phyloP scores from a whole-genome alignment of 2,113 vertebrate species.

The Hiodon alosoides region DNA sequence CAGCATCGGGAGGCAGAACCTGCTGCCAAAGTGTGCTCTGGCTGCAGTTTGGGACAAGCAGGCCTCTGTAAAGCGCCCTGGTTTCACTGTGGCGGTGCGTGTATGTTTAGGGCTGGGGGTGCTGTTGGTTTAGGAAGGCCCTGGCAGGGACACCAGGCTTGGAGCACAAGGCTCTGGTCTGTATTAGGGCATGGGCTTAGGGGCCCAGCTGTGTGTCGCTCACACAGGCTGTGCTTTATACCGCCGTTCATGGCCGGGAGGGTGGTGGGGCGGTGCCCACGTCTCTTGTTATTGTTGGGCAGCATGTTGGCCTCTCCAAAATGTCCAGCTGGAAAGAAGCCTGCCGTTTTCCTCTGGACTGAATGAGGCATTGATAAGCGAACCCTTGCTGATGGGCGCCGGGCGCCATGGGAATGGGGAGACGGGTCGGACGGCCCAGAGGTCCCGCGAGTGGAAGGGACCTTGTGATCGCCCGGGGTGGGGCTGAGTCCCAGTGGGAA shows the following conservation, averaged over 20 bases:
- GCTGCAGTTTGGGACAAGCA: not conserved
- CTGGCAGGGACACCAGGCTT: no score
- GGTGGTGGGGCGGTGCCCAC: not conserved
- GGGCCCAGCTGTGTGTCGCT: conserved; percentile 8
- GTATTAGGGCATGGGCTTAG: conserved; percentile 5
- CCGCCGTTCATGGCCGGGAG: not conserved
- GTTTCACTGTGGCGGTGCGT: not conserved
- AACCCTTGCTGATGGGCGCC: not conserved
- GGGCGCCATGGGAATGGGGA: not conserved
- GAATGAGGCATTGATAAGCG: conserved; percentile 14
- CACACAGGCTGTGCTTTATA: conserved; percentile 8
- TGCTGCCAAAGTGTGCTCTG: no score
- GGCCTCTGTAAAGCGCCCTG: no score
- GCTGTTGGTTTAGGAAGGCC: not conserved
- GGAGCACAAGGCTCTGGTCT: conserved; percentile 10
- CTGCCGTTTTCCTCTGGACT: not conserved
- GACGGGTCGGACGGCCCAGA: not conserved
- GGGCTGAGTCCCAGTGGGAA: no score
- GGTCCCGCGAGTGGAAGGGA: no score
- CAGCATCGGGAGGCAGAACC: no score
- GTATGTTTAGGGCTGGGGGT: not conserved
- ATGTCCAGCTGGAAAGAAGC: not conserved
- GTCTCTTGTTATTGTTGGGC: conserved; percentile 17
- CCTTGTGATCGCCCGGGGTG: no score
- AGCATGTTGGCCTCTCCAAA: not conserved